phyloP scores from a whole-genome alignment of 2,888 invertebrate genomes.

The Phengaris alcon region DNA sequence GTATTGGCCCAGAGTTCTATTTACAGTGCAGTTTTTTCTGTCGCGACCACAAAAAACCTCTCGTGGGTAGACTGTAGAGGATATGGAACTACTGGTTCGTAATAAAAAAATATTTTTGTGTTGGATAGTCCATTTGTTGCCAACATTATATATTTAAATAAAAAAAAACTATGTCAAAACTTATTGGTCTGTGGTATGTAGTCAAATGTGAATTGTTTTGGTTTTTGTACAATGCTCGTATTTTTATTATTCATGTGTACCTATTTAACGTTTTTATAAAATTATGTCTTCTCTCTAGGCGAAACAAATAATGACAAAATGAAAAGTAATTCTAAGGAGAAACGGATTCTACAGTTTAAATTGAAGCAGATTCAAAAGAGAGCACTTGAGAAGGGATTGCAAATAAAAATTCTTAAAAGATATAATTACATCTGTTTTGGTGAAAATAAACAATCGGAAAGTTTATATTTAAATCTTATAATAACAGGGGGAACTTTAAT shows the following conservation, averaged over 20 bases:
- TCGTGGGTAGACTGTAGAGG: too few species aligned
- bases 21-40: too few species aligned
- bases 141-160: too few species aligned
- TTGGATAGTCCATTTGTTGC: too few species aligned
- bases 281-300: not conserved
- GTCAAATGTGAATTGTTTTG: too few species aligned
- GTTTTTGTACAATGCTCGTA: not conserved
- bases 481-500: conserved; percentile 47
- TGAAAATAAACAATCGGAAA: conserved; percentile 43
- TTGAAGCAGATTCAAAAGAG: conserved; percentile 52
- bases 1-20: too few species aligned
- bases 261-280: too few species aligned
- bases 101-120: too few species aligned
- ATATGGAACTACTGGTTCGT: too few species aligned
- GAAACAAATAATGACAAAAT: conserved; percentile 35
- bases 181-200: too few species aligned
- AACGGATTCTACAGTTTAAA: conserved; percentile 42
- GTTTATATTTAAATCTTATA: conserved; percentile 48
- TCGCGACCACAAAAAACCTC: too few species aligned
- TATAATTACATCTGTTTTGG: conserved; percentile 53
- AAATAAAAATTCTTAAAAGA: conserved; percentile 47
- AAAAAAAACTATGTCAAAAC: too few species aligned
- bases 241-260: not conserved
- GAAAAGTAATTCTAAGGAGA: conserved; percentile 37
- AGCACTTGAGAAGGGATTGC: conserved; percentile 55